Base-by-base conservation (phyloP, 2,797 vertebrate species). In the Pempheris klunzingeri region DNA sequence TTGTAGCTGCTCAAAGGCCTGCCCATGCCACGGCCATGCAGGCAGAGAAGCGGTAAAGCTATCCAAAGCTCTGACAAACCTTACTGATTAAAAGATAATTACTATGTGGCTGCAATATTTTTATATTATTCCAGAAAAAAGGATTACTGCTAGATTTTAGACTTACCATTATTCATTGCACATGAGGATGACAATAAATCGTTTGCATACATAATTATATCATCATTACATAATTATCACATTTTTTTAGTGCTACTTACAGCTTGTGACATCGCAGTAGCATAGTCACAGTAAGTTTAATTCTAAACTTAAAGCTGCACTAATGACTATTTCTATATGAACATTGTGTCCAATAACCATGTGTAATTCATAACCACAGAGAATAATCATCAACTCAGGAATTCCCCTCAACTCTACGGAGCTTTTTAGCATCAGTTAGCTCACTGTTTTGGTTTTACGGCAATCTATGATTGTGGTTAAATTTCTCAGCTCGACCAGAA, bases 1-100 rank as follows among this genome's bases (percentile, higher is more conserved):
- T 88, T 89, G 88, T 73, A 73, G 79, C 80, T 30, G 79, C 83
- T 88, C 75, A 73, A 78, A 82, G 74, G 78, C 72, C 80, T 74
- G 72, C 41, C 70, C 69, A 49, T 78, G 81, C 79, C 66, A 79
- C n/a, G 46, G 64, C 84, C 71, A 71, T 9, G 81, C 59, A 76
- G 72, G 80, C 74, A 59, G 22, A 74, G 79, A 85, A 80, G 75
- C 68, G 69, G 80, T 18, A 20, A 32, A 46, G 58, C 65, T 53
- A 53, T 70, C 70, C 85, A 80, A 65, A 70, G 38, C 76, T 57
- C 61, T 71, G 70, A 70, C 47, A 67, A 71, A 78, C 47, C 52
- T 58, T 14, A 62, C 71, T 68, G 78, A 84, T 90, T 80, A 81
- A 72, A 86, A 87, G 84, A 81, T 74, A 81, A 85, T 79, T 69